Evolutionary conservation across 2,797 vertebrate genomes (phyloP).

Genomic region (Pangasius larnaudii): DNA sequence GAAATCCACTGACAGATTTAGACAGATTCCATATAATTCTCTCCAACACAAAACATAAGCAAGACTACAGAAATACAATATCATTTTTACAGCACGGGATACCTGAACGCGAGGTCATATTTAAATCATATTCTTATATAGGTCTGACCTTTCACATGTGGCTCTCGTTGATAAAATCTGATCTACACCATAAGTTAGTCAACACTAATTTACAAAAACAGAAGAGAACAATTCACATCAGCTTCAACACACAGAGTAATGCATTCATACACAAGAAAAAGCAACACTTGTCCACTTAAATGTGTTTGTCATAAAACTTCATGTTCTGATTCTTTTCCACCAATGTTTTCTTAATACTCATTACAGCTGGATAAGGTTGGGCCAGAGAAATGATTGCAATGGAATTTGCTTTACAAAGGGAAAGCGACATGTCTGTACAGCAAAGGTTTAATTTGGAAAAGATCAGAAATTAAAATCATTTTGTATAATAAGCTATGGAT

Average conservation of each 20-base stretch:
- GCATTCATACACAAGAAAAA: conserved; percentile 23
- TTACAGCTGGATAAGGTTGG: neutral
- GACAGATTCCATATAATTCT: conserved; percentile 57
- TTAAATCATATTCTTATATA: conserved; percentile 54
- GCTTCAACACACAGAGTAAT: conserved; percentile 43
- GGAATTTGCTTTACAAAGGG: neutral
- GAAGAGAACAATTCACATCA: conserved; percentile 54
- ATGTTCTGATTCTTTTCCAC: neutral
- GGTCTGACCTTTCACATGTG: conserved; percentile 54
- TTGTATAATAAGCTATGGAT: neutral
- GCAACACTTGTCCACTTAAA: conserved; percentile 17
- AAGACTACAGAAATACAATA: conserved; percentile 54
- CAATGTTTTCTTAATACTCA: conserved; percentile 26
- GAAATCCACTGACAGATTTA: neutral
- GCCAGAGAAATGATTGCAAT: neutral
- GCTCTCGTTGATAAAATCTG: conserved; percentile 58
- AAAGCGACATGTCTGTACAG: conserved; percentile 10
- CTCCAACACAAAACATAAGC: conserved; percentile 67
- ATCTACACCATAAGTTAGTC: conserved; percentile 50
- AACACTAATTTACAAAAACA: conserved; percentile 61
- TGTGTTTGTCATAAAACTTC: neutral
- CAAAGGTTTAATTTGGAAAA: conserved; percentile 16
- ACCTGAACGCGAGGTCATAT: conserved; percentile 61
- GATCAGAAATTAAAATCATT: conserved; percentile 24
- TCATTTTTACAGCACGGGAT: conserved; percentile 68